phyloP scores from a whole-genome alignment of 2,888 invertebrate genomes.

The Thera britannica region DNA sequence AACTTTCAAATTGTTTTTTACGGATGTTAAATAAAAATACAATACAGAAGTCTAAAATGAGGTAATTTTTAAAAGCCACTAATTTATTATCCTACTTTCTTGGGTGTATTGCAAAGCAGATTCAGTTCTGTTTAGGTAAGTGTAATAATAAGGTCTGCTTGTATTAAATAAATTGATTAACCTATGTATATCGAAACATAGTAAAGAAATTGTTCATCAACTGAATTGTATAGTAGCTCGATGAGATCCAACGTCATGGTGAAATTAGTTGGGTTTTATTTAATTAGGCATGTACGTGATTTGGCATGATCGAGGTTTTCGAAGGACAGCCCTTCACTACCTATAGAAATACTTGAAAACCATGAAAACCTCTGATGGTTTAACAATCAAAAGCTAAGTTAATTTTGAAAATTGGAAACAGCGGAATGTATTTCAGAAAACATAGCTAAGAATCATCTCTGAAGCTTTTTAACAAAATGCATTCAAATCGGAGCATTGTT shows the following conservation, averaged over 20 bases:
- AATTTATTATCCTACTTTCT: background rate
- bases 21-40: constrained; percentile 8
- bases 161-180: too few species aligned
- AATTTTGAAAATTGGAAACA: too few species aligned
- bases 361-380: constrained; percentile 14
- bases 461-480: too few species aligned
- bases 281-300: constrained; percentile 74
- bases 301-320: constrained; percentile 51
- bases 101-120: background rate
- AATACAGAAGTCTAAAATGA: background rate
- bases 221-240: constrained; percentile 59
- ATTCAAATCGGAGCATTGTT: too few species aligned
- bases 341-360: constrained; percentile 50
- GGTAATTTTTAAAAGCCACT: background rate
- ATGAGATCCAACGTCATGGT: constrained; percentile 65
- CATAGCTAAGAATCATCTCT: too few species aligned
- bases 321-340: too few species aligned
- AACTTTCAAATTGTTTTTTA: constrained; percentile 11
- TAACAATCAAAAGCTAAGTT: too few species aligned
- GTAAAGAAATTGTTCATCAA: constrained; percentile 55
- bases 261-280: constrained; percentile 71
- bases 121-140: background rate
- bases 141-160: background rate
- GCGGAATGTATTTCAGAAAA: too few species aligned
- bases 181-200: too few species aligned